Percentiles rank a stretch among this genome's conserved stretches.
phyloP scores from a whole-genome alignment of 2,888 invertebrate genomes.

The Podabrus alpinus region DNA sequence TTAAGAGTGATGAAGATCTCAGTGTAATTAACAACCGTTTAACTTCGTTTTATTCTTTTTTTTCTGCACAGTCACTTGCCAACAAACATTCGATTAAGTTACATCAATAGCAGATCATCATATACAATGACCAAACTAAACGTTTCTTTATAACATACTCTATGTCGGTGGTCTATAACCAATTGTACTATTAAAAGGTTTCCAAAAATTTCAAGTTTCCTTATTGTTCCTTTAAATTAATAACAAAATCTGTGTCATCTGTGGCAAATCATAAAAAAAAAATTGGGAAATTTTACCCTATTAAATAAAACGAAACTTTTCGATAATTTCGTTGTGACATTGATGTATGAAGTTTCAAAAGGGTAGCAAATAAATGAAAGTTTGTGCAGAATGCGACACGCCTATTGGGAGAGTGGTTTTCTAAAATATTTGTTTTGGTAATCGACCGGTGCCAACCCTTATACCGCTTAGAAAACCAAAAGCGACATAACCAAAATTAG shows the following conservation, averaged over 20 bases:
- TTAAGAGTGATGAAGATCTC: constrained; percentile 36
- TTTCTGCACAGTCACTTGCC: constrained; percentile 38
- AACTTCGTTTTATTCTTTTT: constrained; percentile 38
- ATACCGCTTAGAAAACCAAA: constrained; percentile 10
- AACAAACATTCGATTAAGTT: constrained; percentile 43
- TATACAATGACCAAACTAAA: constrained; percentile 38
- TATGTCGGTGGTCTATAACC: constrained; percentile 25
- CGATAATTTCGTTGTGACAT: constrained; percentile 17
- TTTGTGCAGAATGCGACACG: constrained; percentile 34
- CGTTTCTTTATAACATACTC: constrained; percentile 24
- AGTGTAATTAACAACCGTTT: constrained; percentile 41
- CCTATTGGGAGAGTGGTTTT: constrained; percentile 23
- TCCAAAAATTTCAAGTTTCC: constrained; percentile 10
- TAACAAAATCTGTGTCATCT: constrained; percentile 8
- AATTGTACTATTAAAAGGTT: constrained; percentile 11
- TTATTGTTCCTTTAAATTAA: neutral
- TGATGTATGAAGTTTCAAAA: constrained; percentile 33
- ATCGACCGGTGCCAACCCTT: constrained; percentile 25
- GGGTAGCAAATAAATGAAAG: constrained; percentile 30
- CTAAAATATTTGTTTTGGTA: constrained; percentile 30
- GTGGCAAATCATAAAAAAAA: neutral
- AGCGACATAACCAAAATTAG: constrained; percentile 14
- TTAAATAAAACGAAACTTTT: neutral
- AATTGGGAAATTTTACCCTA: neutral
- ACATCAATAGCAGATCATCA: constrained; percentile 40